These are phyloP conservation scores for Tupiocoris notatus DNA, from an alignment of 2,888 invertebrate species.

Conservation along the genomic window DNA sequence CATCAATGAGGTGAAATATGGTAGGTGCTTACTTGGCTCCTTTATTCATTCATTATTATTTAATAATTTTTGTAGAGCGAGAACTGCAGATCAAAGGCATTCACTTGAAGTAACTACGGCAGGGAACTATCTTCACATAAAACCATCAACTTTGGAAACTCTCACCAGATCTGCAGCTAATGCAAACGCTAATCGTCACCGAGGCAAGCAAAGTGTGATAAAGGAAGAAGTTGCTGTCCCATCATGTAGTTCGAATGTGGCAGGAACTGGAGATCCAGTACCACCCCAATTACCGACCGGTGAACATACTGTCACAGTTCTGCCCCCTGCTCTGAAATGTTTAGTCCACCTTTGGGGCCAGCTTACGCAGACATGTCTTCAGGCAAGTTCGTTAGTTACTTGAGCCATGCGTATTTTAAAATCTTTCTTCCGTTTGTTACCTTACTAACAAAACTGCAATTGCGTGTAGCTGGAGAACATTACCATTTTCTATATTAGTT, in stretches of 20 bases:
- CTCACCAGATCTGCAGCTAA: conserved; percentile 75
- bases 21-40: too few relatives aligned
- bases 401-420: neutral
- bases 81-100: conserved; percentile 73
- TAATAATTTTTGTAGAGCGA: conserved; percentile 59
- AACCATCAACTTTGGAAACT: conserved; percentile 74
- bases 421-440: too few relatives aligned
- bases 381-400: conserved; percentile 56
- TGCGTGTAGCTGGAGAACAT: too few relatives aligned
- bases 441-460: too few relatives aligned
- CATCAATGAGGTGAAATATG: too few relatives aligned
- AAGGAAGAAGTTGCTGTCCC: conserved; percentile 53
- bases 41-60: too few relatives aligned
- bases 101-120: conserved; percentile 79
- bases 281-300: conserved; percentile 52
- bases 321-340: conserved; percentile 85
- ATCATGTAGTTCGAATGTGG: neutral
- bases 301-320: conserved; percentile 67
- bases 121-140: conserved; percentile 70
- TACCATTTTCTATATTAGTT: too few relatives aligned
- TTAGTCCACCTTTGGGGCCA: conserved; percentile 90
- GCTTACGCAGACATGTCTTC: conserved; percentile 66
- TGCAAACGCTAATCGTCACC: conserved; percentile 70
- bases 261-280: neutral
- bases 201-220: conserved; percentile 55